Evolutionary conservation across 2,888 invertebrate species (phyloP), one percentile per base, ranked within the genome.

Genomic region (Melanostoma mellinum): DNA sequence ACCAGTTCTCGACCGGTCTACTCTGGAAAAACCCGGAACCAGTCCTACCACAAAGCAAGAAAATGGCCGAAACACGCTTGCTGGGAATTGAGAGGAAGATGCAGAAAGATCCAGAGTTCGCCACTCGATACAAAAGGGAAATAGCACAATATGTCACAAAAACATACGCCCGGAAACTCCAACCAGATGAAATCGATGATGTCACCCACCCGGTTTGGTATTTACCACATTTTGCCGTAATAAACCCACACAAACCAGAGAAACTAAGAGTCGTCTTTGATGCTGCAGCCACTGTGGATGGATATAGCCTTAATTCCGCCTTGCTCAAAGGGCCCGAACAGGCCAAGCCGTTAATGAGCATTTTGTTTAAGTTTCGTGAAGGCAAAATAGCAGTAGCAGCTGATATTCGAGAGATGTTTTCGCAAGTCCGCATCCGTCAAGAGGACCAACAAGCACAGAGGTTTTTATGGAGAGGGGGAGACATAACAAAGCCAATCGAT

Each of bases 401-500:
- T n/a, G n/a, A n/a, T n/a, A n/a, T n/a, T n/a, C n/a, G n/a, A n/a
- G n/a, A n/a, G n/a, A n/a, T n/a, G n/a, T n/a, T n/a, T n/a, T n/a
- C n/a, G n/a, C n/a, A n/a, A n/a, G n/a, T n/a, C n/a, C n/a, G n/a
- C n/a, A n/a, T n/a, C n/a, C n/a, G n/a, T n/a, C n/a, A n/a, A n/a
- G n/a, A 86, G 63, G 88, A 89, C 61, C 87, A 88, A 81, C 46
- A 87, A 46, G 86, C 87, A 0, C 72, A 84, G 42, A 30, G 88
- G 4, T 87, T 88, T 74, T 40, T 88, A 5, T 89, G 88, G 88
- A 60, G 87, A 32, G 30, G 56, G n/a, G 56, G 36, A 10, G 50
- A 65, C 3, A 48, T 3, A 8, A n/a, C 50, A 5, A 50, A 40
- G 36, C 32, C 9, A 8, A 36, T 50, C 2, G 75, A 81, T 6